Evolutionary conservation across 2,113 vertebrate genomes (phyloP).

Genomic region (Bubo bubo): DNA sequence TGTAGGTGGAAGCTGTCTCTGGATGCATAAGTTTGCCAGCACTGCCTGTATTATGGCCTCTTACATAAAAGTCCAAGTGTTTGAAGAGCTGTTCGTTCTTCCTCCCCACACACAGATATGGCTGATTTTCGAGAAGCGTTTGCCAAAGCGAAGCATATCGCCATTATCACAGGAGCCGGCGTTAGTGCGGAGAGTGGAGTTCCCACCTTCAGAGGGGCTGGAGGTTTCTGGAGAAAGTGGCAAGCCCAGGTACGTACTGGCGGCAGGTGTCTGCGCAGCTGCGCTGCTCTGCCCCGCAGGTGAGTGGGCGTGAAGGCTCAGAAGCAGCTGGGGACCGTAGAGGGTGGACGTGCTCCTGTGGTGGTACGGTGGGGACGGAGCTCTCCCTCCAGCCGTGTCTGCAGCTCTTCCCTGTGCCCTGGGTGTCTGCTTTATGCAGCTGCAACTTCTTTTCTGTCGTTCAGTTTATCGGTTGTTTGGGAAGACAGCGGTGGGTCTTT

Average conservation of each 20-base stretch:
- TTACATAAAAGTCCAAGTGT: fast-evolving
- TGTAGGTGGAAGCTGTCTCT: background rate
- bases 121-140: slow-evolving; percentile 88
- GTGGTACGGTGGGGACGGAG: too few relatives aligned
- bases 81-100: background rate
- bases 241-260: slow-evolving; percentile 83
- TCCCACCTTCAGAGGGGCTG: slow-evolving; percentile 88
- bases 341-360: too few relatives aligned
- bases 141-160: slow-evolving; percentile 90
- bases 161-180: slow-evolving; percentile 91
- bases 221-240: slow-evolving; percentile 95
- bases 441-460: too few relatives aligned
- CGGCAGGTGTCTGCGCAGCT: fast-evolving
- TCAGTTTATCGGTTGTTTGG: too few relatives aligned
- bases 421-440: too few relatives aligned
- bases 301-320: too few relatives aligned
- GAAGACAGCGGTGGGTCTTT: too few relatives aligned
- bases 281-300: fast-evolving
- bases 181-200: slow-evolving; percentile 92
- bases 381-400: too few relatives aligned
- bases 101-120: slow-evolving; percentile 75
- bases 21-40: fast-evolving
- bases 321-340: background rate
- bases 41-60: background rate
- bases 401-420: too few relatives aligned